Evolutionary conservation across 2,113 vertebrate species (phyloP).

Genomic region (Myrmecophaga tridactyla): DNA sequence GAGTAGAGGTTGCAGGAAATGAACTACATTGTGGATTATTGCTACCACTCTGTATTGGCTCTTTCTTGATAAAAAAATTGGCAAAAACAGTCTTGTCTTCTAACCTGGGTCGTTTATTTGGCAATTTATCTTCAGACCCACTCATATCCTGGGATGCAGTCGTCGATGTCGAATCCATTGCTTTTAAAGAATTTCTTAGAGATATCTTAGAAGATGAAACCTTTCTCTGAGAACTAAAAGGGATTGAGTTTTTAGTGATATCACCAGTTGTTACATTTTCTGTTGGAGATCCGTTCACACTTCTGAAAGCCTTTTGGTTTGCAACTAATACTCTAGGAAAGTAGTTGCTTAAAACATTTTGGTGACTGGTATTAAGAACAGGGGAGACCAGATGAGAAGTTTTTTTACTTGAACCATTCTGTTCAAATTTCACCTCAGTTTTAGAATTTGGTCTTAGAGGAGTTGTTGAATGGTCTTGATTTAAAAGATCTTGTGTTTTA

Average conservation of each 20-base stretch:
- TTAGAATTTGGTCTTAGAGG: constrained; percentile 45
- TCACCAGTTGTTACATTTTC: constrained; percentile 66
- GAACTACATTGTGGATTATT: neutral
- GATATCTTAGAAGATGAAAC: neutral
- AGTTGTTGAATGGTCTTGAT: constrained; percentile 22
- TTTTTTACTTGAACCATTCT: constrained; percentile 1
- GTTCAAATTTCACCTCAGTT: constrained; percentile 58
- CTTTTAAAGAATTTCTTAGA: neutral
- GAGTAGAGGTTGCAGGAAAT: neutral
- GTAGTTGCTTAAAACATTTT: constrained; percentile 65
- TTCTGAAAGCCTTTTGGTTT: constrained; percentile 82
- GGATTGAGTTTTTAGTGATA: neutral
- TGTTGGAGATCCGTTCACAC: constrained; percentile 84
- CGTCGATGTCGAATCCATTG: neutral
- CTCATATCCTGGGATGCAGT: neutral
- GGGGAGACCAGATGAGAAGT: neutral
- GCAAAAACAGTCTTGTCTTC: constrained; percentile 75
- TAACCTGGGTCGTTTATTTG: constrained; percentile 68
- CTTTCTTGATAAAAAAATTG: constrained; percentile 74
- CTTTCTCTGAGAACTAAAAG: constrained; percentile 8
- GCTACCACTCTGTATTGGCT: neutral
- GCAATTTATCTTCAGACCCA: neutral
- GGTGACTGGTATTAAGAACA: neutral
- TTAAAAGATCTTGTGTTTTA: constrained; percentile 32
- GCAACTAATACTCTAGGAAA: constrained; percentile 84